Conservation (phyloP, 2,888 invertebrate genomes). For the Lacanobia wlatinum region DNA sequence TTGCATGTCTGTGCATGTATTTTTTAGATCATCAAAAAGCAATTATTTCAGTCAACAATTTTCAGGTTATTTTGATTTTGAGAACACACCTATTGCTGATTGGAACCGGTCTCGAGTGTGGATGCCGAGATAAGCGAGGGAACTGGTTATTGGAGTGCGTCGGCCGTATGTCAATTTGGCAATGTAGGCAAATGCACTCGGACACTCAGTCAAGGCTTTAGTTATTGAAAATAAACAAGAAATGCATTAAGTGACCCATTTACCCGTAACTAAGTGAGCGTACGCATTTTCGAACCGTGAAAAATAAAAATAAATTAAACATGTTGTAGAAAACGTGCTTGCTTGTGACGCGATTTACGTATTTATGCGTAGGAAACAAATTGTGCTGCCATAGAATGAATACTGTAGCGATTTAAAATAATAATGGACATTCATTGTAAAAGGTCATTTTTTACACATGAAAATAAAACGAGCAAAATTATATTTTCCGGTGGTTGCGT, state of each 20-base stretch:
- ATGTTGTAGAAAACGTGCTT: constrained; percentile 58
- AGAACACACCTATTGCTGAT: constrained; percentile 68
- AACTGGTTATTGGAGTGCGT: constrained; percentile 80
- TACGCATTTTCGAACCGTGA: constrained; percentile 51
- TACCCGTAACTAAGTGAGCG: constrained; percentile 57
- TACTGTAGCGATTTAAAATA: constrained; percentile 19
- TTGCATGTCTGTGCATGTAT: constrained; percentile 35
- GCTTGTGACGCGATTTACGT: constrained; percentile 16
- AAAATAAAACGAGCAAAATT: constrained; percentile 14
- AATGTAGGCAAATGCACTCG: constrained; percentile 77
- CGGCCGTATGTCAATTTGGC: constrained; percentile 75
- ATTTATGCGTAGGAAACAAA: not conserved
- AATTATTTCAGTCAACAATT: no score
- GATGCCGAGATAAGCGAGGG: constrained; percentile 75
- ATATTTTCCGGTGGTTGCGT: constrained; percentile 46
- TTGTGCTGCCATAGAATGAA: not conserved
- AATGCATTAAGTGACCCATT: constrained; percentile 59
- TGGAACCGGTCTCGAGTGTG: constrained; percentile 77
- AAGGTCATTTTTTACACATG: not conserved
- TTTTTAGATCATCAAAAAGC: constrained; percentile 58
- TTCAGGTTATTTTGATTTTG: constrained; percentile 73
- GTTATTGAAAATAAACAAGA: constrained; percentile 61
- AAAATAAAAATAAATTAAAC: constrained; percentile 56
- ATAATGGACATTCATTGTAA: not conserved
- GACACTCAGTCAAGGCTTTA: constrained; percentile 64